These are phyloP conservation scores for Alligator sinensis DNA, from an alignment of 2,113 vertebrate species.

Conservation along the genomic window DNA sequence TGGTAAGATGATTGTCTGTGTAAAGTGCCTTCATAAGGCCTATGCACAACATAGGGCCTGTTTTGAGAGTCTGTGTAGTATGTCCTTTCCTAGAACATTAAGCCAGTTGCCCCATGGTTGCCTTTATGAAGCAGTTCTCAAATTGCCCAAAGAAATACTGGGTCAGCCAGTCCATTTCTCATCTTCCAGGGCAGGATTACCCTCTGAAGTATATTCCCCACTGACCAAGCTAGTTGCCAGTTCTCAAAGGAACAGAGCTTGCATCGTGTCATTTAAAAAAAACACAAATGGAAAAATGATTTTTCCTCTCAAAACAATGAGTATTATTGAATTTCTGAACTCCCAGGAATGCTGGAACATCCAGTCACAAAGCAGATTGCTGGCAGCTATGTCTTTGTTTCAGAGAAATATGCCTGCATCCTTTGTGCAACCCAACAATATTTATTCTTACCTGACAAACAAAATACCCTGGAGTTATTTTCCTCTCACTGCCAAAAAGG, in stretches of 20 bases:
- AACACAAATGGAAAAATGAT: no score
- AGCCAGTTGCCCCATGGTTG: background rate
- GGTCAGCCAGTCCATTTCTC: background rate
- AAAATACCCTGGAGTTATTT: rapidly evolving
- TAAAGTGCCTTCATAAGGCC: background rate
- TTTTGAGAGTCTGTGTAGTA: background rate
- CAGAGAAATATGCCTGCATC: background rate
- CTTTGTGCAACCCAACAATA: background rate
- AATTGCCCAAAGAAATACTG: background rate
- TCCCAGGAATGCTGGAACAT: background rate
- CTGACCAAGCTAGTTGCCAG: background rate
- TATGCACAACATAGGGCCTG: background rate
- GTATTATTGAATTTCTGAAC: no score
- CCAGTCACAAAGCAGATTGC: background rate
- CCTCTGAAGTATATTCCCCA: background rate
- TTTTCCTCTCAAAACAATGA: no score
- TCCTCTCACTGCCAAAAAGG: background rate
- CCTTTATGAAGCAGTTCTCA: background rate
- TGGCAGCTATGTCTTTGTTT: background rate
- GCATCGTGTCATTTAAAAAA: background rate
- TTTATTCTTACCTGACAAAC: rapidly evolving
- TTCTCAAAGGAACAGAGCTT: background rate
- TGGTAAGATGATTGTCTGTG: background rate
- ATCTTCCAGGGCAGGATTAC: background rate
- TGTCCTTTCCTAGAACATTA: no score